A percentile compares a stretch with the other conserved stretches of the same genome.
Evolutionary conservation across 2,113 vertebrate genomes (phyloP).

Genomic region (Calidris pygmaea): DNA sequence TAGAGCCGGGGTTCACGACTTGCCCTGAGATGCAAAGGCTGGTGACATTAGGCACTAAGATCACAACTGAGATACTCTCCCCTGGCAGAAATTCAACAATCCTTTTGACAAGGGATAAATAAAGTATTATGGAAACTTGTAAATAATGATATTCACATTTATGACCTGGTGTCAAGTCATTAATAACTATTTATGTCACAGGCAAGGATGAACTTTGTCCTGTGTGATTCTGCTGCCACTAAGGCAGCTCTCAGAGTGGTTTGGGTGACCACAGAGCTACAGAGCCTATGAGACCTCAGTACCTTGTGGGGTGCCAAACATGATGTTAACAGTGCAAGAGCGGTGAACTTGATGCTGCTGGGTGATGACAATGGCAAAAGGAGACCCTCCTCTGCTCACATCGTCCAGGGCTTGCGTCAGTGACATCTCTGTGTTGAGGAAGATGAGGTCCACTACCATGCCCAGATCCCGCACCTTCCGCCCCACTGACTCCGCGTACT

Average conservation of each 20-base stretch:
- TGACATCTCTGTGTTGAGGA: constrained; percentile 97
- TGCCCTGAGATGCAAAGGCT: not conserved
- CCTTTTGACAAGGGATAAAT: not conserved
- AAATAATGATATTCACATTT: not conserved
- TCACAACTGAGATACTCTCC: not conserved
- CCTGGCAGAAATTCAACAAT: not conserved
- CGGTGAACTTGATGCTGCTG: constrained; percentile 97
- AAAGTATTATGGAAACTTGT: not conserved
- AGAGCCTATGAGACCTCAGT: not conserved
- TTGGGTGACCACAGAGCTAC: not conserved
- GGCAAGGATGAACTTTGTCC: not conserved
- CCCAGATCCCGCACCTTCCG: constrained; percentile 93
- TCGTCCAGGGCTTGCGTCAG: constrained; percentile 95
- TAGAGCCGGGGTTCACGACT: not conserved
- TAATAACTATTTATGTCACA: not conserved
- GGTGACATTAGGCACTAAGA: not conserved
- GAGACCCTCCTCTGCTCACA: constrained; percentile 92
- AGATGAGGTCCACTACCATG: constrained; percentile 98
- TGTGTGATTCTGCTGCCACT: not conserved
- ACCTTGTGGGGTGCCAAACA: constrained; percentile 98
- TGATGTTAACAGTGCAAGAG: constrained; percentile 97
- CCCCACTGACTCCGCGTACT: constrained; percentile 97
- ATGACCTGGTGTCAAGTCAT: not conserved
- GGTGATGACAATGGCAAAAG: constrained; percentile 97
- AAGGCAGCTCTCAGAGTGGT: not conserved